Conservation (phyloP, 2,888 invertebrate genomes). For the Euphydryas editha region DNA sequence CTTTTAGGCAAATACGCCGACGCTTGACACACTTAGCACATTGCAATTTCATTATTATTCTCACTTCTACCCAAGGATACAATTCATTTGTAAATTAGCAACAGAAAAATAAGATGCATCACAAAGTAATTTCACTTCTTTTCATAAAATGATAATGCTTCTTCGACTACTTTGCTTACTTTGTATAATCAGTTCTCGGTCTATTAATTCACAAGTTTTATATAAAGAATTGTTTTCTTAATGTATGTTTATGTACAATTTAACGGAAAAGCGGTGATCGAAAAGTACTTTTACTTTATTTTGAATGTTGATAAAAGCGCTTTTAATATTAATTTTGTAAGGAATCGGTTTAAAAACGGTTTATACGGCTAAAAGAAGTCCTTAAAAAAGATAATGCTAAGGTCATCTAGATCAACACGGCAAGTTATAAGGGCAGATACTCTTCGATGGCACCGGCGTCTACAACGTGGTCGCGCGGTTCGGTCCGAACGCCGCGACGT, state of each 20-base stretch:
- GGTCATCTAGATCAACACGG: conserved; percentile 24
- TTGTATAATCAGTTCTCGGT: too few relatives aligned
- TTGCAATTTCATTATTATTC: conserved; percentile 26
- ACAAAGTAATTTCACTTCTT: background rate
- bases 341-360: background rate
- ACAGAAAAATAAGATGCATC: background rate
- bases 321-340: too few relatives aligned
- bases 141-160: background rate
- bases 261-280: too few relatives aligned
- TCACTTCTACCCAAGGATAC: conserved; percentile 10
- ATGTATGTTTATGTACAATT: too few relatives aligned
- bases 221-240: too few relatives aligned
- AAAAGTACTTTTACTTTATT: too few relatives aligned
- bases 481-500: conserved; percentile 44
- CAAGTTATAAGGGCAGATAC: conserved; percentile 26
- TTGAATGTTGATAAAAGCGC: too few relatives aligned
- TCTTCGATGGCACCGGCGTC: conserved; percentile 34
- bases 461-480: conserved; percentile 41
- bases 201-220: too few relatives aligned
- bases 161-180: background rate
- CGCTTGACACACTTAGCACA: conserved; percentile 47
- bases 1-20: conserved; percentile 17
- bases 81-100: background rate
- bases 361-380: background rate
- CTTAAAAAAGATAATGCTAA: conserved; percentile 27